These are phyloP conservation scores for Thelaira solivaga DNA, from an alignment of 2,888 invertebrate genomes.

Conservation along the genomic window DNA sequence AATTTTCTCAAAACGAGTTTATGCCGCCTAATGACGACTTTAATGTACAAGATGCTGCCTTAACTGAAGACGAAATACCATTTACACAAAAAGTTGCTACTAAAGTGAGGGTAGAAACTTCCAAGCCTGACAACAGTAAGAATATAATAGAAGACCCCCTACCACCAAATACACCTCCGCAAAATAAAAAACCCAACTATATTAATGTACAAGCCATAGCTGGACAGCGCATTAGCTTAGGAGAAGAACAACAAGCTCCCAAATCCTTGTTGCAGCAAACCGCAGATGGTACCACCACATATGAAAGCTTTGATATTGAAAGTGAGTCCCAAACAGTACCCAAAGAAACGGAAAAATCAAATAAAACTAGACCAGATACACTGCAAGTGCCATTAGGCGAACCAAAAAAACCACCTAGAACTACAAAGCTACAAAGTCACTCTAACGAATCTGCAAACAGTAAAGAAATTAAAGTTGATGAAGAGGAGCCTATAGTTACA, in stretches of 20 bases:
- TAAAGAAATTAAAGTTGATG: constrained; percentile 19
- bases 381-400: constrained; percentile 51
- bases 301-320: constrained; percentile 39
- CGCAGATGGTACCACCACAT: constrained; percentile 77
- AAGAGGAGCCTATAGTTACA: constrained; percentile 62
- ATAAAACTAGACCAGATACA: constrained; percentile 45
- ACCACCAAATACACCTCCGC: constrained; percentile 1
- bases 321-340: neutral
- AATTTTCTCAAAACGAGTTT: constrained; percentile 76
- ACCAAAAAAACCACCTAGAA: constrained; percentile 73
- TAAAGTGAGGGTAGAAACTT: constrained; percentile 33
- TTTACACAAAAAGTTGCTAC: constrained; percentile 34
- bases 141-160: constrained; percentile 29
- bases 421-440: constrained; percentile 28
- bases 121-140: constrained; percentile 35
- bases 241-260: constrained; percentile 75
- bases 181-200: constrained; percentile 71
- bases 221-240: constrained; percentile 83
- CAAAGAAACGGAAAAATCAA: constrained; percentile 34
- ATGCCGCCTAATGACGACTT: constrained; percentile 78
- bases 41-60: constrained; percentile 74
- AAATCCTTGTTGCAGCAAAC: constrained; percentile 73
- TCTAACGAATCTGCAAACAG: constrained; percentile 26
- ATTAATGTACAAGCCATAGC: constrained; percentile 82
- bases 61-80: constrained; percentile 70